These are phyloP conservation scores for Synchiropus splendidus DNA, from an alignment of 2,113 vertebrate species.

Conservation along the genomic window DNA sequence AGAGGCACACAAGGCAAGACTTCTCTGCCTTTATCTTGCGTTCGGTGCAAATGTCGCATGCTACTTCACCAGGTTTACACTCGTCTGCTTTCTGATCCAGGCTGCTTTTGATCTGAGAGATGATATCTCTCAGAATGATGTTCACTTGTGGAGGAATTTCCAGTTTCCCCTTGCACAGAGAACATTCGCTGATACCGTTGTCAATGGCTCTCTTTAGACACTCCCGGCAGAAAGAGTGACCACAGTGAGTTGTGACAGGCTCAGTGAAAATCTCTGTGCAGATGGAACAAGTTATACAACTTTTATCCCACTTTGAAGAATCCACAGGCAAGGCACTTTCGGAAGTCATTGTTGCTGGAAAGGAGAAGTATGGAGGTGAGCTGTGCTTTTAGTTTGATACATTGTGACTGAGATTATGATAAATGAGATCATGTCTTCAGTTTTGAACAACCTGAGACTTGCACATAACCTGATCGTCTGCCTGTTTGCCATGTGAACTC, in stretches of 20 bases:
- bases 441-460: too few species aligned
- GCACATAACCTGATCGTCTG: too few species aligned
- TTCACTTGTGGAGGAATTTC: constrained; percentile 3
- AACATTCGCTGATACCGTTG: background rate
- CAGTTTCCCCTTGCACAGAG: constrained; percentile 29
- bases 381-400: background rate
- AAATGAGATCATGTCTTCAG: too few species aligned
- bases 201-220: constrained; percentile 11
- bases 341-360: constrained; percentile 22
- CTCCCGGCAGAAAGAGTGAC: constrained; percentile 45
- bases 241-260: constrained; percentile 46
- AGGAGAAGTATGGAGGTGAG: too few species aligned
- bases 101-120: background rate
- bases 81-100: background rate
- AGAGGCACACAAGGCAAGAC: constrained; percentile 83
- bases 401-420: too few species aligned
- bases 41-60: constrained; percentile 77
- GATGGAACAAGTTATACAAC: constrained; percentile 44
- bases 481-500: too few species aligned
- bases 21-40: constrained; percentile 73
- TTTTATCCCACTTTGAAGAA: background rate
- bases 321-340: background rate
- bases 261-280: constrained; percentile 28
- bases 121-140: constrained; percentile 25
- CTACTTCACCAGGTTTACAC: constrained; percentile 60